Conservation (phyloP, 2,113 vertebrate species). For the Ptyas mucosa region DNA sequence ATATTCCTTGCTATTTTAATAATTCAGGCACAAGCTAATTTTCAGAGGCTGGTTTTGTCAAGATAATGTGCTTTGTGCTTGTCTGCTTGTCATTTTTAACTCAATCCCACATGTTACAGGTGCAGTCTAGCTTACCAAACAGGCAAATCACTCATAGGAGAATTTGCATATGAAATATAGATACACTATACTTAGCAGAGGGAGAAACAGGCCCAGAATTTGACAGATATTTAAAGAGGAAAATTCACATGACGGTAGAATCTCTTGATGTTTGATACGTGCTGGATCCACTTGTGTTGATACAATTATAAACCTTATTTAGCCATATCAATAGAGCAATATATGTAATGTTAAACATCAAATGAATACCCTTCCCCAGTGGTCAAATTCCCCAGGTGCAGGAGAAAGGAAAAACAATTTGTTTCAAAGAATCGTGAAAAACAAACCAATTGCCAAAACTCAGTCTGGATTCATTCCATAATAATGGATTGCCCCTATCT, state of each 20-base stretch:
- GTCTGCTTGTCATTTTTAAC: conserved; percentile 95
- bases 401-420: conserved; percentile 8
- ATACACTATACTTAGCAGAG: conserved; percentile 49
- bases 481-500: background rate
- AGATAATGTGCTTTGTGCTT: conserved; percentile 89
- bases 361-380: background rate
- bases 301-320: conserved; percentile 33
- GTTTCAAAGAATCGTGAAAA: background rate
- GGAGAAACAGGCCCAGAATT: conserved; percentile 47
- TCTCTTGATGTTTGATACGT: conserved; percentile 41
- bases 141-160: conserved; percentile 72
- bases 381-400: conserved; percentile 9
- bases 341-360: background rate
- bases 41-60: conserved; percentile 89
- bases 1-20: conserved; percentile 99
- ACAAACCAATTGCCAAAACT: conserved; percentile 16
- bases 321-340: conserved; percentile 33
- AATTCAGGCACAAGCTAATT: conserved; percentile 94
- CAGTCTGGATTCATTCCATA: background rate
- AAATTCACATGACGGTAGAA: conserved; percentile 36
- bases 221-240: conserved; percentile 52
- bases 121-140: conserved; percentile 82
- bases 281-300: conserved; percentile 14
- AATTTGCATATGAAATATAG: conserved; percentile 77
- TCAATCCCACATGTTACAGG: conserved; percentile 81